A percentile compares a stretch with the other conserved stretches of the same genome.
Conservation (phyloP, 2,888 invertebrate genomes). For the Candidula unifasciata region DNA sequence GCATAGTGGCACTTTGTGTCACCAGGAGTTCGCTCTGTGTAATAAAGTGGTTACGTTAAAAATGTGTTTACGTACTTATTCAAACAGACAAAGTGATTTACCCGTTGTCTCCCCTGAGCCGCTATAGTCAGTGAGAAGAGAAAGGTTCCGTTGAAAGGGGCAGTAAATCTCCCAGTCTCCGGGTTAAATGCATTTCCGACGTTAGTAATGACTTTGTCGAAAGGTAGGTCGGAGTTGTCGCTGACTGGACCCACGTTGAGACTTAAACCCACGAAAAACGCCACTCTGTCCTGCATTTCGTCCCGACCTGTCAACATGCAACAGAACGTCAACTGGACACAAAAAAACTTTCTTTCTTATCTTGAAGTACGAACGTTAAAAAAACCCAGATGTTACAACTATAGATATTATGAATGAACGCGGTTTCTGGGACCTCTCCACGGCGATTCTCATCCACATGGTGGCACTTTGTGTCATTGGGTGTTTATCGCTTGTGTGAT, state of each 20-base stretch:
- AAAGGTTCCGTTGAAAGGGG: constrained; percentile 74
- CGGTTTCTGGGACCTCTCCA: too few relatives aligned
- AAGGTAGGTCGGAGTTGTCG: constrained; percentile 68
- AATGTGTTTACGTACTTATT: too few relatives aligned
- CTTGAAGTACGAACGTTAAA: neutral
- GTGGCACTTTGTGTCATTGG: too few relatives aligned
- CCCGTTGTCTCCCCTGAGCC: constrained; percentile 75
- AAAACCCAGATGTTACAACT: too few relatives aligned
- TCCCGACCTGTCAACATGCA: neutral
- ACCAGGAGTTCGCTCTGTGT: too few relatives aligned
- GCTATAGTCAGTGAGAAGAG: constrained; percentile 76
- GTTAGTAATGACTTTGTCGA: constrained; percentile 75
- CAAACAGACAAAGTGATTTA: constrained; percentile 51
- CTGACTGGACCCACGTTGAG: constrained; percentile 72
- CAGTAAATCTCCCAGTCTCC: constrained; percentile 73
- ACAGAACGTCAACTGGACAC: too few relatives aligned
- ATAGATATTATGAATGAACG: too few relatives aligned
- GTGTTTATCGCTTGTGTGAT: too few relatives aligned
- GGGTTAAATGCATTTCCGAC: constrained; percentile 70
- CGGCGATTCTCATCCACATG: too few relatives aligned
- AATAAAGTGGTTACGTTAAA: too few relatives aligned
- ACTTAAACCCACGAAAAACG: constrained; percentile 75
- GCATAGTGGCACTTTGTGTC: too few relatives aligned
- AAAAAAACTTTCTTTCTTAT: neutral
- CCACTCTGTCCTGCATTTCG: constrained; percentile 59